These are phyloP conservation scores for Pandemis cinnamomeana DNA, from an alignment of 2,888 invertebrate genomes.

Conservation along the genomic window DNA sequence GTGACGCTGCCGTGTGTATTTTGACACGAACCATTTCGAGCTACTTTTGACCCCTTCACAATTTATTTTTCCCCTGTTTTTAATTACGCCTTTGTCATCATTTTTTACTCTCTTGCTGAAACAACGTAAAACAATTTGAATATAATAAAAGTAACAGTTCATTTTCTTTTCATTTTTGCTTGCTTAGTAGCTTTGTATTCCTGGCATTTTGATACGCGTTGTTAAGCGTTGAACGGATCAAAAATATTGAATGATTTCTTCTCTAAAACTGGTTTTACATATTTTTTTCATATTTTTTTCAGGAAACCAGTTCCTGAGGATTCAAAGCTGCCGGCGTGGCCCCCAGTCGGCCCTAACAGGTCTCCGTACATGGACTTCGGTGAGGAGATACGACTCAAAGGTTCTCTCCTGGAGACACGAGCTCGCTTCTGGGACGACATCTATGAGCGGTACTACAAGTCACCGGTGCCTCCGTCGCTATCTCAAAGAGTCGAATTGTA, in stretches of 20 bases:
- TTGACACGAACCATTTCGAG: too few relatives aligned
- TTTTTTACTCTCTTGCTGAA: too few relatives aligned
- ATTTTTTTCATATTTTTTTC: slow-evolving; percentile 35
- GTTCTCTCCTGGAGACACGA: slow-evolving; percentile 35
- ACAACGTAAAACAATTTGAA: too few relatives aligned
- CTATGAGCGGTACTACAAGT: slow-evolving; percentile 29
- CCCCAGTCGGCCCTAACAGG: slow-evolving; percentile 45
- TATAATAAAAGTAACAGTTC: too few relatives aligned
- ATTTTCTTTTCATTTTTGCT: too few relatives aligned
- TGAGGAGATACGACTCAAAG: slow-evolving; percentile 37
- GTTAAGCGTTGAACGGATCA: too few relatives aligned
- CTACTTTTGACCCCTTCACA: too few relatives aligned
- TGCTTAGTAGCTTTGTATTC: too few relatives aligned
- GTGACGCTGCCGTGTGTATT: too few relatives aligned
- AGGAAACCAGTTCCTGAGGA: slow-evolving; percentile 56
- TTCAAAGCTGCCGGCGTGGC: slow-evolving; percentile 54
- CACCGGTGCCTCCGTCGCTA: slow-evolving; percentile 12
- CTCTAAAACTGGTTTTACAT: too few relatives aligned
- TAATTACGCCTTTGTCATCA: neutral
- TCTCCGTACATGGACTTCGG: slow-evolving; percentile 58
- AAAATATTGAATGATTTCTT: too few relatives aligned
- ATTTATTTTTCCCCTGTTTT: neutral
- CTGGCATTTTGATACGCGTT: too few relatives aligned
- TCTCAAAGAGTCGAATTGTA: neutral
- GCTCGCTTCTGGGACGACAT: slow-evolving; percentile 41